phyloP scores from a whole-genome alignment of 1,140 invertebrate species.

The Zaprionus davidi region DNA sequence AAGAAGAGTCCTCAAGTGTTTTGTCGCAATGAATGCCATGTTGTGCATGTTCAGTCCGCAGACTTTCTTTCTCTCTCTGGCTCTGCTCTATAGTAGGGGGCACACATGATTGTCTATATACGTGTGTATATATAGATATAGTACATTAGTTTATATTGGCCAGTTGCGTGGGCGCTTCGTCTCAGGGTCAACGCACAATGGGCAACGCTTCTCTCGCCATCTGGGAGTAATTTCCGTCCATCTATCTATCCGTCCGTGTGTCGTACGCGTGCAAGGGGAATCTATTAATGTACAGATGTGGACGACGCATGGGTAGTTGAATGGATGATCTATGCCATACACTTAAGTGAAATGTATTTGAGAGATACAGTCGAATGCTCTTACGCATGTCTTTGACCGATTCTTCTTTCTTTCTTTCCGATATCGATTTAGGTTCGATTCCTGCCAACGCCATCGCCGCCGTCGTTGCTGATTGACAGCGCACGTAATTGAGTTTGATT shows the following conservation, averaged over 20 bases:
- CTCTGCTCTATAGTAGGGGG: too few species aligned
- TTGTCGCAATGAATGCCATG: conserved; percentile 2
- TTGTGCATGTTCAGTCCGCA: background rate
- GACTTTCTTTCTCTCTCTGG: background rate
- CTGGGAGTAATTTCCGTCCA: conserved; percentile 30
- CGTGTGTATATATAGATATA: conserved; percentile 37
- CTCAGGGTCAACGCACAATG: conserved; percentile 75
- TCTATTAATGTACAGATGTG: conserved; percentile 46
- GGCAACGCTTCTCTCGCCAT: conserved; percentile 41
- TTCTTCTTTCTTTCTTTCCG: background rate
- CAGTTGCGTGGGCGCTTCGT: conserved; percentile 70
- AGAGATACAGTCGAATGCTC: conserved; percentile 52
- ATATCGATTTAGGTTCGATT: conserved; percentile 51
- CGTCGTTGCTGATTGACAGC: conserved; percentile 68
- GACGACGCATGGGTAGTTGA: conserved; percentile 45
- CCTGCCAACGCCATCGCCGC: conserved; percentile 45
- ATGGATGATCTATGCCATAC: conserved; percentile 75
- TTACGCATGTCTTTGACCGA: conserved; percentile 70
- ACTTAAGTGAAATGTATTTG: conserved; percentile 79
- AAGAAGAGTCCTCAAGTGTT: conserved; percentile 26
- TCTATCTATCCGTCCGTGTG: background rate
- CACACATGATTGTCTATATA: conserved; percentile 3
- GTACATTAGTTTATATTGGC: conserved; percentile 75
- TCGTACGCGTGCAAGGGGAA: conserved; percentile 45
- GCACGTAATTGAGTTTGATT: conserved; percentile 78